Conservation (phyloP, 2,113 vertebrate species). For the Myocastor coypus region DNA sequence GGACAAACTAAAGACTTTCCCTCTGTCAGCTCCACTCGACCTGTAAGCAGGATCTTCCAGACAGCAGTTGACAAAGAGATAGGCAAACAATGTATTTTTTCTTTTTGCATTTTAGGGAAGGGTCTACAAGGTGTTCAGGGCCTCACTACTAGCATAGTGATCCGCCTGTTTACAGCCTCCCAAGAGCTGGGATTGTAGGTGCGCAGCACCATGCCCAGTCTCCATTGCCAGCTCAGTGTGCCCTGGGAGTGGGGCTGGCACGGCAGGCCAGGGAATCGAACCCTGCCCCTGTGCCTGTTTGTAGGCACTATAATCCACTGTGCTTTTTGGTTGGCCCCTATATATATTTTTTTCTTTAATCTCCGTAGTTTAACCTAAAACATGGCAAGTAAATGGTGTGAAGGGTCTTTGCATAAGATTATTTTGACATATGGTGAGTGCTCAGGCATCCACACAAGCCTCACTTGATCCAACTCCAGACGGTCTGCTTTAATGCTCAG, state of each 20-base stretch:
- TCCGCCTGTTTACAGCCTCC: too few relatives aligned
- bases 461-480: neutral
- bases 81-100: neutral
- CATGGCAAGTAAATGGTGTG: neutral
- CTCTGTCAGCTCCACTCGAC: neutral
- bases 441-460: neutral
- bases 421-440: neutral
- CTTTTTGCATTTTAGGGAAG: too few relatives aligned
- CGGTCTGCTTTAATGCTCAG: neutral
- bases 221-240: too few relatives aligned
- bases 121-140: too few relatives aligned
- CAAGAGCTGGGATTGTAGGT: too few relatives aligned
- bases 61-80: slow-evolving; percentile 26
- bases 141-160: too few relatives aligned
- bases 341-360: neutral
- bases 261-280: too few relatives aligned
- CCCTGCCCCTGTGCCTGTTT: too few relatives aligned
- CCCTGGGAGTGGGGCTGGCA: too few relatives aligned
- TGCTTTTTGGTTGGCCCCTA: too few relatives aligned
- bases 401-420: neutral
- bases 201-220: too few relatives aligned
- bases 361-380: slow-evolving; percentile 1
- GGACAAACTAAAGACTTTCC: neutral
- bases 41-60: neutral
- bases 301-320: too few relatives aligned